Evolutionary conservation across 2,797 vertebrate genomes (phyloP).

Genomic region (Danio tinwini): DNA sequence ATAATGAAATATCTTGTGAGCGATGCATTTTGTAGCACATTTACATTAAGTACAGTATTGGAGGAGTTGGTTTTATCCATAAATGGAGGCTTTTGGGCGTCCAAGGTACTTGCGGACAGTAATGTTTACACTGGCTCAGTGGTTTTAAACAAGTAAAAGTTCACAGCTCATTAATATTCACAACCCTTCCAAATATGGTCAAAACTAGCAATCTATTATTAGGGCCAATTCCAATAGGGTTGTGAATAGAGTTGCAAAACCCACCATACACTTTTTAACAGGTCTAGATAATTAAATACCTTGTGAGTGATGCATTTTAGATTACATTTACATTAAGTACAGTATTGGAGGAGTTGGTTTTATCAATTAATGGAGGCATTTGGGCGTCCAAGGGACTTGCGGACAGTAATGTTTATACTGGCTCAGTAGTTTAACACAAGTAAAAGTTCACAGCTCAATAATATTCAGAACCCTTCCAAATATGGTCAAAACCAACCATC

Average conservation of each 20-base stretch:
- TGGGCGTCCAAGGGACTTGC: neutral
- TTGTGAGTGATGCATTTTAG: neutral
- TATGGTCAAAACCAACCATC: too few species aligned
- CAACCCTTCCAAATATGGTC: too few species aligned
- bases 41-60: neutral
- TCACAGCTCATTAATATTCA: neutral
- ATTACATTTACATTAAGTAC: neutral
- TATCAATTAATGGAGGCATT: constrained; percentile 8
- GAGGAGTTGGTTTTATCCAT: neutral
- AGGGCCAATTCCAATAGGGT: too few species aligned
- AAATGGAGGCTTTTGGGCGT: constrained; percentile 5
- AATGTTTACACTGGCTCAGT: constrained; percentile 17
- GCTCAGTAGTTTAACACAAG: constrained; percentile 26
- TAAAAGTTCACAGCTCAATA: constrained; percentile 3
- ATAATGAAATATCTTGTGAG: neutral
- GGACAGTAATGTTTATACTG: constrained; percentile 3
- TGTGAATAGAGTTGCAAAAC: too few species aligned
- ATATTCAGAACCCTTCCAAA: too few species aligned
- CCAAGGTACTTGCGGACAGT: neutral
- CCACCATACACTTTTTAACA: too few species aligned
- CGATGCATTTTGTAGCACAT: neutral
- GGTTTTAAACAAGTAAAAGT: constrained; percentile 38
- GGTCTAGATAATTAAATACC: neutral
- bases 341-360: neutral
- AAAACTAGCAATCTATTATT: too few species aligned